Percentiles rank a stretch among this genome's conserved stretches.
Conservation (phyloP, 92 coral and sea anemone species). For the Porites cylindrica region DNA sequence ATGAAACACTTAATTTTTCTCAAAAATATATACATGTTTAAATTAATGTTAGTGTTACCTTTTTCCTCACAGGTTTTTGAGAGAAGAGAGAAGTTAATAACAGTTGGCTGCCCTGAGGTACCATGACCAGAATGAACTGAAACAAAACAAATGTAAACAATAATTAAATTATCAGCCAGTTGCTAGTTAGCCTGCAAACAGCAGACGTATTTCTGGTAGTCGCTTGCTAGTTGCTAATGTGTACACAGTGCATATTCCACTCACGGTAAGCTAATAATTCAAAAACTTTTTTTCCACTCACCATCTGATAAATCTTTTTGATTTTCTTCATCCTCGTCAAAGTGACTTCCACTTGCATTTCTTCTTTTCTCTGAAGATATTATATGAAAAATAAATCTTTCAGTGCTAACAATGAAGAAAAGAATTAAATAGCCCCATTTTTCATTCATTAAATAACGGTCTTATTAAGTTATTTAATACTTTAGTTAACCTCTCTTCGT, state of each 20-base stretch:
- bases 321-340: slow-evolving; percentile 44
- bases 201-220: too few relatives aligned
- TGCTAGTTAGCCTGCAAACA: neutral
- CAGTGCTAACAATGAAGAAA: neutral
- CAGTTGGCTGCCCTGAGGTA: slow-evolving; percentile 66
- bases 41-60: slow-evolving; percentile 52
- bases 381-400: too few relatives aligned
- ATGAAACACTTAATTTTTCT: neutral
- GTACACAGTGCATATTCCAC: too few relatives aligned
- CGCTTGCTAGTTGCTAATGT: too few relatives aligned
- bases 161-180: neutral
- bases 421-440: too few relatives aligned
- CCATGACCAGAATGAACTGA: slow-evolving; percentile 65
- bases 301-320: slow-evolving; percentile 67
- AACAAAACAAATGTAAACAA: slow-evolving; percentile 4
- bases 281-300: neutral
- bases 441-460: too few relatives aligned
- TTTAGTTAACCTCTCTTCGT: too few relatives aligned
- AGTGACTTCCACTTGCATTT: neutral
- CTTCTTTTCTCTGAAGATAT: slow-evolving; percentile 26
- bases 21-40: too few relatives aligned
- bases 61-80: slow-evolving; percentile 88
- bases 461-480: too few relatives aligned
- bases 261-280: too few relatives aligned
- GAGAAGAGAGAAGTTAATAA: slow-evolving; percentile 89